Base-by-base conservation (phyloP, 2,113 vertebrate genomes). In the Pelmatolapia mariae region DNA sequence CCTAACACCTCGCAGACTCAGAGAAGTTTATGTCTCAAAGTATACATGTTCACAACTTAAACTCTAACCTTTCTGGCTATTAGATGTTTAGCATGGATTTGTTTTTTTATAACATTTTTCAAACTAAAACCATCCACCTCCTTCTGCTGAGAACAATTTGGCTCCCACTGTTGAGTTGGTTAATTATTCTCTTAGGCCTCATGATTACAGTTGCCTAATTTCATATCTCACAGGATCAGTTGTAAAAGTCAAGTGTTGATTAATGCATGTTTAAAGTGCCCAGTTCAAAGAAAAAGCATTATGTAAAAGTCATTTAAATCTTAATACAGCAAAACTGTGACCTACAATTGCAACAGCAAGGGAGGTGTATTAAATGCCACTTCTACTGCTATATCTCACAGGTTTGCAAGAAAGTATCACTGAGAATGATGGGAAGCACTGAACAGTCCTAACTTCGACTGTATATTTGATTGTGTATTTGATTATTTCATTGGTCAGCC, bases 281-380 rank as follows among this genome's bases (percentile, higher is more conserved):
- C 38, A 71, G 22, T 26, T 43, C n/a, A 45, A 26, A 45, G 0
- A 43, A 26, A 73, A 73, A 16, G 5, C 10, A 38, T 38, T 8
- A 71, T 73, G 38, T 73, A 73, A 73, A 73, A 73, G n/a, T 40
- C 13, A 43, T 73, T 45, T 73, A 26, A 73, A 16, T 73, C 6
- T 78, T 78, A 19, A 50, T 19, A 19, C 2, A 50, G 43, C 24
- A 78, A 31, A 10, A 31, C 16, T 43, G n/a, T 71, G 33, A 73
- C 4, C 38, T 71, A 0, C 68, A 4, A 73, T 43, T 73, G 9
- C n/a, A 71, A 71, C 36, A 22, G 38, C 38, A 73, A 73, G 8
- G 68, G 1, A 26, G 38, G 22, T 73, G 12, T 73, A 45, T 73
- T 71, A 43, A 43, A 71, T 43, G 22, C 8, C 38, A 73, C 38